These are phyloP conservation scores for Diadophis punctatus DNA, from an alignment of 2,113 vertebrate species.

Conservation along the genomic window DNA sequence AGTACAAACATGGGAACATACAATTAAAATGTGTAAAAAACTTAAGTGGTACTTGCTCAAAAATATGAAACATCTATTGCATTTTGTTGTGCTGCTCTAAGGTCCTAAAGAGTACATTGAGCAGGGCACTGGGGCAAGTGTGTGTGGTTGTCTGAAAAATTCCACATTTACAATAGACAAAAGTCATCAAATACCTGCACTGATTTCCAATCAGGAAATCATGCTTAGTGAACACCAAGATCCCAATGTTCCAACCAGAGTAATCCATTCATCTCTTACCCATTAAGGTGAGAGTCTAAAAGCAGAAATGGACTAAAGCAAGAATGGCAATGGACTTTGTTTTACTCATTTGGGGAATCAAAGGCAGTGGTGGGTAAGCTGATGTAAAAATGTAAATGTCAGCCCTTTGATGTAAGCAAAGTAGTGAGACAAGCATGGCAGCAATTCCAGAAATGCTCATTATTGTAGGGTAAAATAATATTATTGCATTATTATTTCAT, in stretches of 20 bases:
- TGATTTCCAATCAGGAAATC: not conserved
- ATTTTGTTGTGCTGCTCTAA: no score
- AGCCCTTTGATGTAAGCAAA: not conserved
- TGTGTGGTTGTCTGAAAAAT: not conserved
- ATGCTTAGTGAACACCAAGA: not conserved
- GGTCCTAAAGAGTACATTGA: no score
- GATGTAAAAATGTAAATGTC: not conserved
- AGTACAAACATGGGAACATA: no score
- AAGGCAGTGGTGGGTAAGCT: not conserved
- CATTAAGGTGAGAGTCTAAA: not conserved
- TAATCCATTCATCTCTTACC: not conserved
- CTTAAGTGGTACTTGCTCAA: no score
- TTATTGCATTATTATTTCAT: not conserved
- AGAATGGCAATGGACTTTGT: not conserved
- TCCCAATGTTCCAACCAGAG: not conserved
- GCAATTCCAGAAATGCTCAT: not conserved
- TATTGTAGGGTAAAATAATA: not conserved
- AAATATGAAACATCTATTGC: no score
- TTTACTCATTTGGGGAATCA: not conserved
- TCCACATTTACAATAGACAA: not conserved
- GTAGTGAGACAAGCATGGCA: not conserved
- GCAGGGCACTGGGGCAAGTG: no score
- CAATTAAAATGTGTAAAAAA: no score
- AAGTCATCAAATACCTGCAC: not conserved
- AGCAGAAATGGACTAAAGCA: not conserved